These are phyloP conservation scores for Otolemur crassicaudatus DNA, from an alignment of 2,797 vertebrate genomes.

Conservation along the genomic window DNA sequence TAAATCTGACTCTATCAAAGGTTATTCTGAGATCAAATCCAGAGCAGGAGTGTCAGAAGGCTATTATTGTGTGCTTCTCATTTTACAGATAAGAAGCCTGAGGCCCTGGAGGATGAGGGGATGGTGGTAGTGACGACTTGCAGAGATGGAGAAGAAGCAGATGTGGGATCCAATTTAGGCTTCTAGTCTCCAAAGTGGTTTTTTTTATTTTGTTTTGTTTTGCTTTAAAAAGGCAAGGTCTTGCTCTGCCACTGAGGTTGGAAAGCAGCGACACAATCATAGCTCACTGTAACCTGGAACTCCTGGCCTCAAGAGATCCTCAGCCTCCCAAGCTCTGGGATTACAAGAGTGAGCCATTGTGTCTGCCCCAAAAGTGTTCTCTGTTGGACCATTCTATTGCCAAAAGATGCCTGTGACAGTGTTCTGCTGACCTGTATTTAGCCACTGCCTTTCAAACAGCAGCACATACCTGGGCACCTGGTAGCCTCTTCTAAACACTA, in stretches of 20 bases:
- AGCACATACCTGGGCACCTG: not conserved
- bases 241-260: not conserved
- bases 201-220: not conserved
- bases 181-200: not conserved
- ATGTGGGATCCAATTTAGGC: not conserved
- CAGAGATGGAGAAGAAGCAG: not conserved
- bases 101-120: not conserved
- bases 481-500: not conserved
- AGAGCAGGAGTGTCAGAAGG: not conserved
- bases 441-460: not conserved
- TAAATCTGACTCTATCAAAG: not conserved
- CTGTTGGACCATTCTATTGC: not conserved
- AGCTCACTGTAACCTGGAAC: not conserved
- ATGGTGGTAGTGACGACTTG: not conserved
- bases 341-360: not conserved
- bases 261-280: not conserved
- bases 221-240: not conserved
- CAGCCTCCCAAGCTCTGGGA: not conserved
- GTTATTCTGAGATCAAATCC: not conserved
- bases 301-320: not conserved
- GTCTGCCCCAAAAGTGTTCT: not conserved
- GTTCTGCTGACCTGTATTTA: not conserved
- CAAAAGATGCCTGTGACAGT: not conserved
- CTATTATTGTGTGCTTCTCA: not conserved
- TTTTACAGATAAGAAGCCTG: not conserved